These are phyloP conservation scores for Okapia johnstoni DNA, from an alignment of 2,113 vertebrate species.

Conservation along the genomic window DNA sequence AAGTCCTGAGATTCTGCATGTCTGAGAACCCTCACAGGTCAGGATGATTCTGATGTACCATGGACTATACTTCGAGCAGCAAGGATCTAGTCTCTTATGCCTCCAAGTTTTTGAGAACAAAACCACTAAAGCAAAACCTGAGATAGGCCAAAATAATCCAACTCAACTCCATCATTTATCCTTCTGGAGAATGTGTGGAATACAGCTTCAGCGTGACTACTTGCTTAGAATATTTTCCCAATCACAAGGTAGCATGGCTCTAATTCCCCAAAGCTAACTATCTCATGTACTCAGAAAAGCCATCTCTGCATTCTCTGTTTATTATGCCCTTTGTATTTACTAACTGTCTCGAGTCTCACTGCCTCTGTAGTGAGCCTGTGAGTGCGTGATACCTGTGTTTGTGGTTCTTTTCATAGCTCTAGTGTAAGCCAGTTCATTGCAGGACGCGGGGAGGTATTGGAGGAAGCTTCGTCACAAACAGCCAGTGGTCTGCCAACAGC, in stretches of 20 bases:
- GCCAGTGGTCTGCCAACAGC: neutral
- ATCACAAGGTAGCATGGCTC: neutral
- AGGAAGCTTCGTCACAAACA: neutral
- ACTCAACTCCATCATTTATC: neutral
- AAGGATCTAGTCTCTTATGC: neutral
- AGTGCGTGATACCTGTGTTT: neutral
- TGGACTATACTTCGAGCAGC: neutral
- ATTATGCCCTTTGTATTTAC: neutral
- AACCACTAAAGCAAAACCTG: neutral
- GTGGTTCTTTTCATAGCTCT: neutral
- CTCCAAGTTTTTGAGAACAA: neutral
- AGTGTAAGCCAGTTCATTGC: neutral
- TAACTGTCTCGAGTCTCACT: neutral
- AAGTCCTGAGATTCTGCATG: neutral
- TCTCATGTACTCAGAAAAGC: neutral
- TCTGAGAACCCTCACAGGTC: neutral
- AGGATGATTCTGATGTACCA: neutral
- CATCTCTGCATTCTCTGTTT: neutral
- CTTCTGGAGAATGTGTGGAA: neutral
- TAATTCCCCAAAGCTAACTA: neutral
- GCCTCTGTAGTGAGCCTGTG: neutral
- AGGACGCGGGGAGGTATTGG: neutral
- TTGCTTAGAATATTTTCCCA: conserved; percentile 41
- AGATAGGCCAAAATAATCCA: neutral
- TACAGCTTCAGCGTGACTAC: neutral